phyloP scores from a whole-genome alignment of 2,797 vertebrate genomes.

The Chaetodon trifasciatus region DNA sequence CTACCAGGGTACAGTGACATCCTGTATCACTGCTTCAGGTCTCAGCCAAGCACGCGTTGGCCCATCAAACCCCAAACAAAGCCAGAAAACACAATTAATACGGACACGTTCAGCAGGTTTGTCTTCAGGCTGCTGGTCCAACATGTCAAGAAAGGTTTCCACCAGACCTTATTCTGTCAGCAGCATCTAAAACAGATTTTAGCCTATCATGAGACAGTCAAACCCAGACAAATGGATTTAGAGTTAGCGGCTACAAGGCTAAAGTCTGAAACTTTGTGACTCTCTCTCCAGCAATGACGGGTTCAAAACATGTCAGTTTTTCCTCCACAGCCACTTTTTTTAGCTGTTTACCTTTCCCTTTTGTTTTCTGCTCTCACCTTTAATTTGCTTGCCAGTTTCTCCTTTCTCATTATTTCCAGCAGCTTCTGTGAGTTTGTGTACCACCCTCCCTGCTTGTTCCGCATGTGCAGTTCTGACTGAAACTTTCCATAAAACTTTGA shows the following conservation, averaged over 20 bases:
- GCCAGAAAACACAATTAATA: neutral
- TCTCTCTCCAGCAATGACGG: neutral
- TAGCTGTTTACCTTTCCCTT: neutral
- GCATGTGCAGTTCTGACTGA: neutral
- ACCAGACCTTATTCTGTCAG: neutral
- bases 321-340: neutral
- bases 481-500: neutral
- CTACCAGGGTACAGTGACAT: neutral
- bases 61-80: neutral
- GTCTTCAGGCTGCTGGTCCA: neutral
- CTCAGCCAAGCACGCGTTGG: neutral
- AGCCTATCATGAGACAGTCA: neutral
- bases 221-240: constrained; percentile 7
- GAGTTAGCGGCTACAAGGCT: neutral
- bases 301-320: neutral
- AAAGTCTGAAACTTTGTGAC: neutral
- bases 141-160: neutral
- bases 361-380: neutral
- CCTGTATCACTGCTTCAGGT: neutral
- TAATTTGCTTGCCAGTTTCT: neutral
- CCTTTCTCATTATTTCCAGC: constrained; percentile 3
- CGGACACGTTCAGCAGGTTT: neutral
- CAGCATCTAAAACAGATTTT: neutral
- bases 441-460: neutral
- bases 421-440: neutral